These are phyloP conservation scores for Brachyptera risi DNA, from an alignment of 2,888 invertebrate species.

Conservation along the genomic window DNA sequence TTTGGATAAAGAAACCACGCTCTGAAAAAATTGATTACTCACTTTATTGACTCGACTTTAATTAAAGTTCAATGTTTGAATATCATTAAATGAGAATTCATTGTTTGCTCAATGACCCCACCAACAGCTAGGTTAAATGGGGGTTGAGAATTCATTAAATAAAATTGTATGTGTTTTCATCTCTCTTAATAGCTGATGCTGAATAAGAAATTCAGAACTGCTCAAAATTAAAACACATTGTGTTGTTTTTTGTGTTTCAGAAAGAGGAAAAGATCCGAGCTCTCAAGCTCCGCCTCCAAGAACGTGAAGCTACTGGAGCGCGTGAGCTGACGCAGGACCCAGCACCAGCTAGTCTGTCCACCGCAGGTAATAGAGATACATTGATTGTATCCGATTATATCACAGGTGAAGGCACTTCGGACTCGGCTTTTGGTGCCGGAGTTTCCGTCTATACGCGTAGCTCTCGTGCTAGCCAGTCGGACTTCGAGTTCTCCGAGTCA, in stretches of 20 bases:
- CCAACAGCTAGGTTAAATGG: too few relatives aligned
- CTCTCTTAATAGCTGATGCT: too few relatives aligned
- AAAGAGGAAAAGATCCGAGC: slow-evolving; percentile 86
- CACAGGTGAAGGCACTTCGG: slow-evolving; percentile 72
- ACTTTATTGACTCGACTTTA: too few relatives aligned
- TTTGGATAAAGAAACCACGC: too few relatives aligned
- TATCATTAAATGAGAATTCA: too few relatives aligned
- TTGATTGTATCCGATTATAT: slow-evolving; percentile 70
- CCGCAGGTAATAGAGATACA: slow-evolving; percentile 63
- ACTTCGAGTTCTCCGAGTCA: slow-evolving; percentile 84
- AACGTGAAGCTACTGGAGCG: slow-evolving; percentile 62
- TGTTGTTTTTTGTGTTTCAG: slow-evolving; percentile 51
- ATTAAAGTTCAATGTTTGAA: too few relatives aligned
- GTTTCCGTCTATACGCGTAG: slow-evolving; percentile 73
- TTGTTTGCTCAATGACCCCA: too few relatives aligned
- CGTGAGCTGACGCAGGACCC: slow-evolving; percentile 43
- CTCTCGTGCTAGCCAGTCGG: slow-evolving; percentile 78
- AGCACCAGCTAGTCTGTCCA: slow-evolving; percentile 37
- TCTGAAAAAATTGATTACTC: too few relatives aligned
- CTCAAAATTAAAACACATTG: too few relatives aligned
- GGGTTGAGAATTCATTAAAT: too few relatives aligned
- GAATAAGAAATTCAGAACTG: too few relatives aligned
- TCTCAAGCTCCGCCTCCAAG: slow-evolving; percentile 73
- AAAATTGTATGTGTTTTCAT: too few relatives aligned
- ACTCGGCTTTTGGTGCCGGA: slow-evolving; percentile 68